These are phyloP conservation scores for Onychomys leucogaster DNA, from an alignment of 2,797 vertebrate species.

Conservation along the genomic window DNA sequence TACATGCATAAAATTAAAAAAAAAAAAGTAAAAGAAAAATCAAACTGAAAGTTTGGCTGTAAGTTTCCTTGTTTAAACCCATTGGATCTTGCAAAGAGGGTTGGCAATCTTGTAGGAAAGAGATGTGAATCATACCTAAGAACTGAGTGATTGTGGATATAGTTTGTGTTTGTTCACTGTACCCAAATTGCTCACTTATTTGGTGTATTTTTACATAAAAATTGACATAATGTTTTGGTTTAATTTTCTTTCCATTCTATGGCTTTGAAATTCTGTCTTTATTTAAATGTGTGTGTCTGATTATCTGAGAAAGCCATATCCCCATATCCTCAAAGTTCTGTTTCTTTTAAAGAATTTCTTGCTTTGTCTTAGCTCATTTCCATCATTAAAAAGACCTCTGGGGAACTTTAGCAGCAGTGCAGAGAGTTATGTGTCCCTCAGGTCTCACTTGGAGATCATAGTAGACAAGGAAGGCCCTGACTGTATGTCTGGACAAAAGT, in stretches of 20 bases:
- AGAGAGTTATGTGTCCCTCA: constrained; percentile 57
- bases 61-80: not conserved
- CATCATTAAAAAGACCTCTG: constrained; percentile 39
- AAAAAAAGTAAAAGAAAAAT: not conserved
- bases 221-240: constrained; percentile 3
- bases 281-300: not conserved
- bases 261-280: not conserved
- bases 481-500: constrained; percentile 39
- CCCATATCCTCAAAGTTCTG: constrained; percentile 3
- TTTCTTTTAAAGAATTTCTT: not conserved
- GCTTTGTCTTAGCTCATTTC: not conserved
- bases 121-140: not conserved
- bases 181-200: not conserved
- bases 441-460: constrained; percentile 58
- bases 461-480: constrained; percentile 42
- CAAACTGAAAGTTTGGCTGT: not conserved
- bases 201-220: constrained; percentile 46
- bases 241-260: not conserved
- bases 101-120: not conserved
- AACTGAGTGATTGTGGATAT: not conserved
- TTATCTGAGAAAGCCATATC: constrained; percentile 45
- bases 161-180: not conserved
- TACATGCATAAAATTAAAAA: not conserved
- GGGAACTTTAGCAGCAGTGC: constrained; percentile 10
- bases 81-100: not conserved